These are phyloP conservation scores for Adineta ricciae DNA, from an alignment of 2,888 invertebrate species.

Conservation along the genomic window DNA sequence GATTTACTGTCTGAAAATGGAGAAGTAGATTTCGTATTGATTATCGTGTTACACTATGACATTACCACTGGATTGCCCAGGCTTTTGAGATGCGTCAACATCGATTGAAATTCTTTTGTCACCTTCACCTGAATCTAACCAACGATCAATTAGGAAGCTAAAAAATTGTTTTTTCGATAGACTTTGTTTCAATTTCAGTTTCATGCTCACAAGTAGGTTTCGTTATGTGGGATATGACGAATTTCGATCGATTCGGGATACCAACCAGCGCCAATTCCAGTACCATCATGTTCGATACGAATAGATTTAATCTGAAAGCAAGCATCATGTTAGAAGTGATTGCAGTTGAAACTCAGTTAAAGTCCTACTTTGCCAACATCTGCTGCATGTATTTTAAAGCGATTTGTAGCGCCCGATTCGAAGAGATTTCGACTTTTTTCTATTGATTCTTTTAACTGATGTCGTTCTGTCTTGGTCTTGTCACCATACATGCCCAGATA, in stretches of 20 bases:
- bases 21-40: too few species aligned
- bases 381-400: background rate
- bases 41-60: too few species aligned
- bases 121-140: slow-evolving; percentile 31
- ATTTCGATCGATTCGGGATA: slow-evolving; percentile 25
- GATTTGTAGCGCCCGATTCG: slow-evolving; percentile 21
- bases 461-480: slow-evolving; percentile 16
- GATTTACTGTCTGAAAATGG: too few species aligned
- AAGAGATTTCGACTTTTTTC: background rate
- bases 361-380: slow-evolving; percentile 21
- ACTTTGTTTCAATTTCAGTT: background rate
- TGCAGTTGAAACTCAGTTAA: too few species aligned
- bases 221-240: background rate
- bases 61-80: too few species aligned
- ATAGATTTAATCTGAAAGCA: slow-evolving; percentile 18
- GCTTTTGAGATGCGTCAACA: too few species aligned
- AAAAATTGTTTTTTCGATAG: background rate
- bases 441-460: background rate
- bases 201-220: background rate
- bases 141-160: slow-evolving; percentile 27
- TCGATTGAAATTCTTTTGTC: slow-evolving; percentile 18
- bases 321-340: too few species aligned
- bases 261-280: slow-evolving; percentile 29
- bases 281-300: slow-evolving; percentile 31
- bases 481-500: slow-evolving; percentile 29